Evolutionary conservation across 2,888 invertebrate species (phyloP).

Genomic region (Aspidiotus destructor): DNA sequence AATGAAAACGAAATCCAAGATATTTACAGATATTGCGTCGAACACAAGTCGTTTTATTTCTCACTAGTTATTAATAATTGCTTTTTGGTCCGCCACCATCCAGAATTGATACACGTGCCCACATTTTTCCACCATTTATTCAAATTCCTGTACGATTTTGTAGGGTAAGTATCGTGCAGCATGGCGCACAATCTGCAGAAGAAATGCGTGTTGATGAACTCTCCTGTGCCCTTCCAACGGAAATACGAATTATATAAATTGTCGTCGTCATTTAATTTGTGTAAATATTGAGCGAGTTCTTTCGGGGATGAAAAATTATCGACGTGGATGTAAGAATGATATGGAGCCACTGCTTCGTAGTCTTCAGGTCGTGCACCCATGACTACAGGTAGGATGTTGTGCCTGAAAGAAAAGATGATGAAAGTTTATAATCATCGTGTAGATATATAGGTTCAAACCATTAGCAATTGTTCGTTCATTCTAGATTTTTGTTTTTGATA

Average conservation of each 20-base stretch:
- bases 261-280: constrained; percentile 75
- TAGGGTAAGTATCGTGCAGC: constrained; percentile 58
- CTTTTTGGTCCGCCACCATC: constrained; percentile 49
- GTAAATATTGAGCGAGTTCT: constrained; percentile 76
- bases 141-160: constrained; percentile 64
- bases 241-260: constrained; percentile 89
- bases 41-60: too few species aligned
- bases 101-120: constrained; percentile 61
- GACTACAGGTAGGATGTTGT: constrained; percentile 83
- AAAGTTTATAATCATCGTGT: too few species aligned
- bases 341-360: constrained; percentile 78
- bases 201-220: constrained; percentile 91
- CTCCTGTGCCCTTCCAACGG: constrained; percentile 86
- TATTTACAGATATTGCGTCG: too few species aligned
- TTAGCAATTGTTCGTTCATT: too few species aligned
- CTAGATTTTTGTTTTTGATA: too few species aligned
- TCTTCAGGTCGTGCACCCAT: constrained; percentile 92
- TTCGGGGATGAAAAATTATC: constrained; percentile 85
- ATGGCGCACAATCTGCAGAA: constrained; percentile 84
- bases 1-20: too few species aligned
- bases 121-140: constrained; percentile 88
- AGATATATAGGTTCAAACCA: too few species aligned
- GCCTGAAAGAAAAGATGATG: constrained; percentile 43
- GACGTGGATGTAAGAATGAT: constrained; percentile 87
- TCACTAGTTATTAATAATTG: too few species aligned